Conservation (phyloP, 1,140 invertebrate genomes). For the Drosophila sulfurigaster region DNA sequence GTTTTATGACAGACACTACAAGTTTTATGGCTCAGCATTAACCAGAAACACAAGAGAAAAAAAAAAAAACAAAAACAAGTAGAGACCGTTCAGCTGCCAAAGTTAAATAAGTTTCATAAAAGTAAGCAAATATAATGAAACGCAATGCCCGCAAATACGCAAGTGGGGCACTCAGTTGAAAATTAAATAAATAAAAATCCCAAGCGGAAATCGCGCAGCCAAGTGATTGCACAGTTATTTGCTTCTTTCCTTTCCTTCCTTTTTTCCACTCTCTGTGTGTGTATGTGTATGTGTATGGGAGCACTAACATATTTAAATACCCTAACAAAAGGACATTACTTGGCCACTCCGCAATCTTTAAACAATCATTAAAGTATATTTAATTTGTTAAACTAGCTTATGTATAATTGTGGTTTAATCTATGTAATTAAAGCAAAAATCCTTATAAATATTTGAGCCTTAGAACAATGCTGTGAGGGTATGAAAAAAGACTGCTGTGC, state of each 20-base stretch:
- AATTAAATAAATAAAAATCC: constrained; percentile 80
- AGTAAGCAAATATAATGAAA: constrained; percentile 39
- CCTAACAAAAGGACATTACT: constrained; percentile 1
- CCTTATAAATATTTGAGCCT: not conserved
- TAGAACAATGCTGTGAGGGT: constrained; percentile 21
- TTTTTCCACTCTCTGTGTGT: not conserved
- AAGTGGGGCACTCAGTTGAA: constrained; percentile 60
- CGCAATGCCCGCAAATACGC: constrained; percentile 16
- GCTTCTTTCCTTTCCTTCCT: constrained; percentile 24
- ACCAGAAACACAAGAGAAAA: constrained; percentile 18
- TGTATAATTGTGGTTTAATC: not conserved
- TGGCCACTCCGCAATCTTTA: not conserved
- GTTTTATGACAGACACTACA: constrained; percentile 58
- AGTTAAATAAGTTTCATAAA: constrained; percentile 68
- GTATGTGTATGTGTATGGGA: not conserved
- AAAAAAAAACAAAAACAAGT: not conserved
- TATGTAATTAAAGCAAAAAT: not conserved
- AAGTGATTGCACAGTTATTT: constrained; percentile 64
- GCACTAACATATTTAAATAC: constrained; percentile 23
- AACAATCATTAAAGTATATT: not conserved
- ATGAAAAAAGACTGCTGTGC: constrained; percentile 11
- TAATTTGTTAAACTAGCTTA: not conserved
- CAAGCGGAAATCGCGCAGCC: constrained; percentile 74
- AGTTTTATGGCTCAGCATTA: constrained; percentile 65
- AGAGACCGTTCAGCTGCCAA: constrained; percentile 19